These are phyloP conservation scores for Euplagia quadripunctaria DNA, from an alignment of 2,888 invertebrate species.

Conservation along the genomic window DNA sequence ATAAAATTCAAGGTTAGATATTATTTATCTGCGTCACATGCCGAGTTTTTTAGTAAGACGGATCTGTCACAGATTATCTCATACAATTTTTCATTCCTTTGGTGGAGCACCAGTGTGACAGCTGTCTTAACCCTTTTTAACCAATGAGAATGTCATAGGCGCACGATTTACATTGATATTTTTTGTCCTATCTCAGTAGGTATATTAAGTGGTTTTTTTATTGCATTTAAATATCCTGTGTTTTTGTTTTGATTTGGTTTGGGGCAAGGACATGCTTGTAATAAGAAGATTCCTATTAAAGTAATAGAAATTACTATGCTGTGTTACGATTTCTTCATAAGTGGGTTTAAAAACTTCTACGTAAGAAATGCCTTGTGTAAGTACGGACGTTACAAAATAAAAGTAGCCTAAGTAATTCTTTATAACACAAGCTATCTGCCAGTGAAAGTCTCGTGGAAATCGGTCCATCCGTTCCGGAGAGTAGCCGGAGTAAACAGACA, in stretches of 20 bases:
- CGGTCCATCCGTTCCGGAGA: no score
- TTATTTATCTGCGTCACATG: slow-evolving; percentile 85
- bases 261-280: slow-evolving; percentile 16
- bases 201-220: slow-evolving; percentile 73
- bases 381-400: no score
- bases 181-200: slow-evolving; percentile 55
- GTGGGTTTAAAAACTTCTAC: neutral
- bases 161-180: slow-evolving; percentile 76
- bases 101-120: slow-evolving; percentile 82
- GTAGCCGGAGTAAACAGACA: no score
- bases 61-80: slow-evolving; percentile 86
- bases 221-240: slow-evolving; percentile 68
- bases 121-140: slow-evolving; percentile 87
- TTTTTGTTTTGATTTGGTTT: slow-evolving; percentile 40
- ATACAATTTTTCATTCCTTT: slow-evolving; percentile 82
- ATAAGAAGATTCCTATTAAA: neutral
- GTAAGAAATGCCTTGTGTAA: neutral
- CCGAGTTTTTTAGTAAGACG: slow-evolving; percentile 85
- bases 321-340: neutral
- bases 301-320: neutral
- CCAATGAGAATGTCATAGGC: slow-evolving; percentile 84
- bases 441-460: no score
- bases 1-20: slow-evolving; percentile 77
- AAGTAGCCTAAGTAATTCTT: no score
- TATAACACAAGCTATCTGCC: no score